Percentiles rank a stretch among this genome's conserved stretches.
Evolutionary conservation across 1,140 invertebrate species (phyloP).

Genomic region (Achatina immaculata): DNA sequence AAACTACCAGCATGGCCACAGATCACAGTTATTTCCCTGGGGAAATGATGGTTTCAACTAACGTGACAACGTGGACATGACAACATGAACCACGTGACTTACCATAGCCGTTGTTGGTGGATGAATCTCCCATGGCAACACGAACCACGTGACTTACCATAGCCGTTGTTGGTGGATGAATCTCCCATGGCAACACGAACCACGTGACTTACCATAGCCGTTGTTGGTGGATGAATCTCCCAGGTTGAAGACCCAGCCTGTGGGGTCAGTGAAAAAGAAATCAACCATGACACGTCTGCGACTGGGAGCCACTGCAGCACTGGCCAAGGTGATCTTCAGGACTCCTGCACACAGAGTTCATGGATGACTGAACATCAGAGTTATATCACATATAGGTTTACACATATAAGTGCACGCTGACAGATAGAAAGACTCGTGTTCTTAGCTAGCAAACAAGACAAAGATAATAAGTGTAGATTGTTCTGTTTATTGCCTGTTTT

Average conservation of each 20-base stretch:
- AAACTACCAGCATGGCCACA: too few relatives aligned
- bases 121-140: background rate
- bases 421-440: too few relatives aligned
- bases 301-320: background rate
- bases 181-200: background rate
- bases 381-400: background rate
- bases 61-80: too few relatives aligned
- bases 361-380: background rate
- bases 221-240: conserved; percentile 37
- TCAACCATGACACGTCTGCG: background rate
- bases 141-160: background rate
- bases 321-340: background rate
- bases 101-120: background rate
- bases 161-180: background rate
- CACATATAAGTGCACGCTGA: background rate
- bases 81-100: background rate
- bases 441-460: background rate
- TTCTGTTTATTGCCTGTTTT: too few relatives aligned
- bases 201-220: conserved; percentile 26
- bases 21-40: too few relatives aligned
- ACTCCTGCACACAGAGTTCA: background rate
- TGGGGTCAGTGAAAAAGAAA: background rate
- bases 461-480: background rate
- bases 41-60: too few relatives aligned
- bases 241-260: conserved; percentile 34